phyloP scores from a whole-genome alignment of 2,113 vertebrate genomes.

The Pipra filicauda region DNA sequence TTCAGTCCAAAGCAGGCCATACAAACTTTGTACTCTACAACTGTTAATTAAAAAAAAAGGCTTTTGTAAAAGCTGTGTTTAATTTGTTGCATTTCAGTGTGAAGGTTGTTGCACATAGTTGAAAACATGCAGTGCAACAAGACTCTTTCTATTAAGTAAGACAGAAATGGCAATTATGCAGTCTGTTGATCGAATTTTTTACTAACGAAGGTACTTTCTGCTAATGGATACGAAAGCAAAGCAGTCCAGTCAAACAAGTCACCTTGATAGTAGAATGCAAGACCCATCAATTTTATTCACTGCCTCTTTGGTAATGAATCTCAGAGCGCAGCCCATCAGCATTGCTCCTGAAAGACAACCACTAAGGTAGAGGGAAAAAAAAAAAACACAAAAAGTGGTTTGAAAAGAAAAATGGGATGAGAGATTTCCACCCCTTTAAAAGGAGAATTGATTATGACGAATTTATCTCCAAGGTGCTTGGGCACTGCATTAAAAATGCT shows the following conservation, averaged over 20 bases:
- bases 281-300: constrained; percentile 19
- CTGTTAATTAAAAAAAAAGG: constrained; percentile 10
- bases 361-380: neutral
- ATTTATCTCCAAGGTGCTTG: neutral
- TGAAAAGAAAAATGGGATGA: constrained; percentile 18
- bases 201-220: constrained; percentile 27
- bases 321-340: neutral
- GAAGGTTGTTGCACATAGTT: constrained; percentile 1
- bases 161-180: constrained; percentile 50
- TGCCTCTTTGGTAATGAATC: constrained; percentile 24
- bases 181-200: constrained; percentile 51
- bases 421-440: neutral
- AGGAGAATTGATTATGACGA: neutral
- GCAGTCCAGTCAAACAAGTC: constrained; percentile 30
- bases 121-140: constrained; percentile 27
- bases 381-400: neutral
- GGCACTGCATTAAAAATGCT: neutral
- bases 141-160: constrained; percentile 25
- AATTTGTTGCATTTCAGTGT: constrained; percentile 40
- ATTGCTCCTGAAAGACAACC: neutral
- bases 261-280: neutral
- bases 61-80: constrained; percentile 26
- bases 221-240: constrained; percentile 22
- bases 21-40: constrained; percentile 10
- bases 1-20: constrained; percentile 12